Base-by-base conservation (phyloP, 2,113 vertebrate genomes). In the Aythya baeri region DNA sequence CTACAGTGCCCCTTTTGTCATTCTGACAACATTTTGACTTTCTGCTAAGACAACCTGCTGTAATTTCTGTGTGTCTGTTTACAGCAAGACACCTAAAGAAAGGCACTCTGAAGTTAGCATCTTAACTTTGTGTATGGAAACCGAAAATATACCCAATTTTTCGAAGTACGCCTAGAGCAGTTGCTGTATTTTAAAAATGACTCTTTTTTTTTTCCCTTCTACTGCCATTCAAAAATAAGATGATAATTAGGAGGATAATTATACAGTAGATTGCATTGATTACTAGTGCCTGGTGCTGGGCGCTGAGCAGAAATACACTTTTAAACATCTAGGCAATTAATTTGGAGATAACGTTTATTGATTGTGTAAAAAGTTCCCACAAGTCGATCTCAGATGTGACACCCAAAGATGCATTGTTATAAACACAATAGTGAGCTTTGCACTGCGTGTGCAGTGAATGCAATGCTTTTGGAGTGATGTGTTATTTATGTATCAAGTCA, bases 401-500 rank as follows among this genome's bases (percentile, higher is more conserved):
- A 86, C 76, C 83, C 74, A 55, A 70, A 91, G 81, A 88, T 63
- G 71, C 70, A 87, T 89, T 96, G 74, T 96, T 96, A 70, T 63
- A 89, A 87, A 91, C 66, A 92, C 91, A 92, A 86, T 46, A 66
- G 92, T 66, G 84, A 92, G 86, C 83, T 84, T 86, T 84, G 62
- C 70, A 72, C 80, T 76, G 92, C 49, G 34, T 93, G 77, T 86
- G 83, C 73, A 41, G 43, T 27, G 89, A 88, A 93, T 90, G 57
- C 81, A 63, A 84, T 84, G 49, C 7, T 7, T 65, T 90, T 72
- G 65, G 93, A 93, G 86, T 55, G 41, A 86, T 92, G 80, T 23
- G 86, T 94, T 97, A 97, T 97, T 97, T 98, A 96, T 93, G 96
- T 97, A 97, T 96, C 86, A 80, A 74, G 96, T 95, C 92, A 93